Evolutionary conservation across 2,113 vertebrate genomes (phyloP).

Genomic region (Euleptes europaea): DNA sequence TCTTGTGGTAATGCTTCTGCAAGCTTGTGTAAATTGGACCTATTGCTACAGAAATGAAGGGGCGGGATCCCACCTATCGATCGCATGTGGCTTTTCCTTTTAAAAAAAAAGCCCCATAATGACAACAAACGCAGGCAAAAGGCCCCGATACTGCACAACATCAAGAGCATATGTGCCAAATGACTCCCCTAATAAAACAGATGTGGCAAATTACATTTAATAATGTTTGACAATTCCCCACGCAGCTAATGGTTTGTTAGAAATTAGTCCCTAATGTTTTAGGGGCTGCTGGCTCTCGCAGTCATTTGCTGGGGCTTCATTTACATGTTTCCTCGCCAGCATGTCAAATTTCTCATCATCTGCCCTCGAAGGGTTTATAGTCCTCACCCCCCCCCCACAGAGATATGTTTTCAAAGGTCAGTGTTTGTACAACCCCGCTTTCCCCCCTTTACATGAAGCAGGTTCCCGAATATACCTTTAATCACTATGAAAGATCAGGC

Average conservation of each 20-base stretch:
- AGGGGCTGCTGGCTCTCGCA: constrained; percentile 58
- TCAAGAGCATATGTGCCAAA: constrained; percentile 55
- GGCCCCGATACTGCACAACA: neutral
- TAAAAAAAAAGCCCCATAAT: neutral
- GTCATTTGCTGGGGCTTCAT: constrained; percentile 60
- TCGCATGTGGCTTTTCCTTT: too few species aligned
- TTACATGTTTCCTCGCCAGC: constrained; percentile 36
- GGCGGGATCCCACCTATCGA: too few species aligned
- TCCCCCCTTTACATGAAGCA: neutral
- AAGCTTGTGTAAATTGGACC: neutral
- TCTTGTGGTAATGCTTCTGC: too few species aligned
- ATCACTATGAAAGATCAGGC: neutral
- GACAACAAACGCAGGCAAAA: neutral
- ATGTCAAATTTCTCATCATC: constrained; percentile 1
- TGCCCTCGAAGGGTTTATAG: constrained; percentile 42
- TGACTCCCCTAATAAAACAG: constrained; percentile 65
- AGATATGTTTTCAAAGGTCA: neutral
- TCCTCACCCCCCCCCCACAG: neutral
- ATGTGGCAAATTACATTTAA: constrained; percentile 72
- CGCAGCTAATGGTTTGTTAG: constrained; percentile 68
- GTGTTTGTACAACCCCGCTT: neutral
- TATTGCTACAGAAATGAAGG: constrained; percentile 6
- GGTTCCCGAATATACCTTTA: neutral
- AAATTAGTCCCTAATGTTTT: constrained; percentile 70
- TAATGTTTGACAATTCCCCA: constrained; percentile 69